Percentiles rank a stretch among this genome's conserved stretches.
Evolutionary conservation across 2,113 vertebrate species (phyloP).

Genomic region (Struthio camelus): DNA sequence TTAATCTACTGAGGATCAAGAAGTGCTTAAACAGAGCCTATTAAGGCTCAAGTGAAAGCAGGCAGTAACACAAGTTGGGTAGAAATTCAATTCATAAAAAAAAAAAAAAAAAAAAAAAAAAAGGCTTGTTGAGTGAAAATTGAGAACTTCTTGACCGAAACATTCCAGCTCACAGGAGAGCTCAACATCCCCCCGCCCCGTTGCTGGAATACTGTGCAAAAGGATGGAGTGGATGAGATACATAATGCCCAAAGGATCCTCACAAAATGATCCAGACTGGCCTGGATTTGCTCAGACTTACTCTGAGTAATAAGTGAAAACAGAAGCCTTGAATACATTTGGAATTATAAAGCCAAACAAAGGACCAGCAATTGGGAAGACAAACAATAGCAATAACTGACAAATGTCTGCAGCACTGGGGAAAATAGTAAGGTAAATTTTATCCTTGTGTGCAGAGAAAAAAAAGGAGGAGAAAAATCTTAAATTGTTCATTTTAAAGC

Average conservation of each 20-base stretch:
- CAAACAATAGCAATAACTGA: not conserved
- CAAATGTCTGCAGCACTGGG: not conserved
- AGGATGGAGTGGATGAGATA: not conserved
- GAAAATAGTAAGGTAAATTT: not conserved
- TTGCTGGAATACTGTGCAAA: not conserved
- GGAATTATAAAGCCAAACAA: not conserved
- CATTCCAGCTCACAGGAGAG: not conserved
- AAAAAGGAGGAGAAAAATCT: not conserved
- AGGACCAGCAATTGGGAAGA: not conserved
- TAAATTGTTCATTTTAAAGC: not conserved
- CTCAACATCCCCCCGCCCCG: not conserved
- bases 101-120: not conserved
- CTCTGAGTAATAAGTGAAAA: not conserved
- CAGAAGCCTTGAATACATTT: not conserved
- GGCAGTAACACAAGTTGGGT: not conserved
- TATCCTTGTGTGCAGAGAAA: not conserved
- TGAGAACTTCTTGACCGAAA: not conserved
- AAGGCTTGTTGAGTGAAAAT: not conserved
- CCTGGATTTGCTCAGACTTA: not conserved
- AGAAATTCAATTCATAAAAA: not conserved
- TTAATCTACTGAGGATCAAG: not conserved
- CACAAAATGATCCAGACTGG: not conserved
- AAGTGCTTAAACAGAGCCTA: not conserved
- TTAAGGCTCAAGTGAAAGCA: not conserved
- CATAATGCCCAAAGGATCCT: not conserved